Conservation (phyloP, 1,140 invertebrate genomes). For the Heliconius hewitsoni region DNA sequence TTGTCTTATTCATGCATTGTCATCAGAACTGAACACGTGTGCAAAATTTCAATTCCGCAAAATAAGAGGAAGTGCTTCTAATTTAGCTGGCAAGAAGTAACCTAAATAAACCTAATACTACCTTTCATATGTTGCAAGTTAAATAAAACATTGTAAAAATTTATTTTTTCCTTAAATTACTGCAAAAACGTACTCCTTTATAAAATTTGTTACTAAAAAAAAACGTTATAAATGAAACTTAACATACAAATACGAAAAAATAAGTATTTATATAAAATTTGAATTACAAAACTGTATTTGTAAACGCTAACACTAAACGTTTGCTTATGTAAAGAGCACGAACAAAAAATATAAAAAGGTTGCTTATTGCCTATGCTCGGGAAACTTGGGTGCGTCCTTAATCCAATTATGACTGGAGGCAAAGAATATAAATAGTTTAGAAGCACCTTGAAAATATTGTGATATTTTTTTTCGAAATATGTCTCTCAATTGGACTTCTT, state of each 20-base stretch:
- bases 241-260: background rate
- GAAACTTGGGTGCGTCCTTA: slow-evolving; percentile 12
- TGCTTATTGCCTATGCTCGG: slow-evolving; percentile 11
- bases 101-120: no score
- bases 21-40: no score
- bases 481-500: background rate
- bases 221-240: background rate
- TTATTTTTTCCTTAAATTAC: no score
- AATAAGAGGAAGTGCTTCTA: no score
- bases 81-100: no score
- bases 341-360: slow-evolving; percentile 14
- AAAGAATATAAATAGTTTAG: background rate
- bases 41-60: no score
- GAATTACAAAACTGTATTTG: slow-evolving; percentile 1
- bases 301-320: slow-evolving; percentile 3
- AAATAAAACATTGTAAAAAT: no score
- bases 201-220: no score
- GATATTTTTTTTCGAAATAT: background rate
- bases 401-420: slow-evolving; percentile 7
- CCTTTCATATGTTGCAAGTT: no score
- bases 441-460: background rate
- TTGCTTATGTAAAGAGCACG: background rate
- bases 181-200: no score
- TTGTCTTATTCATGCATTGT: no score
- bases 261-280: background rate